A percentile compares a stretch with the other conserved stretches of the same genome.
phyloP scores from a whole-genome alignment of 2,888 invertebrate species.

The Phalera bucephala region DNA sequence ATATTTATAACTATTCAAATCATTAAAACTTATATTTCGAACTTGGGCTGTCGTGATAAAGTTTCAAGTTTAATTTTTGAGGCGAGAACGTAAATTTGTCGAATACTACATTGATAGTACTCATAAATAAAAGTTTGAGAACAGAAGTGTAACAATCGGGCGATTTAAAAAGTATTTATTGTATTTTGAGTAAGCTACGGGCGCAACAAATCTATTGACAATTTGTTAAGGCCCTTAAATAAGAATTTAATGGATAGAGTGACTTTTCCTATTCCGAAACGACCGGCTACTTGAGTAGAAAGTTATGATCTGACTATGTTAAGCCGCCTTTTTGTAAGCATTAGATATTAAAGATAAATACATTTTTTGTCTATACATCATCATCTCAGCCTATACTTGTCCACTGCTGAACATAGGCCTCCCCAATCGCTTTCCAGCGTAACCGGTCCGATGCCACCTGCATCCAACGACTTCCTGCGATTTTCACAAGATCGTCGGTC shows the following conservation, averaged over 20 bases:
- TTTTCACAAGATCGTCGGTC: too few species aligned
- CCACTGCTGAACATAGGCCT: too few species aligned
- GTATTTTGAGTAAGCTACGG: conserved; percentile 32
- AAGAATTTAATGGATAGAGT: conserved; percentile 54
- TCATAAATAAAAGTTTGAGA: conserved; percentile 55
- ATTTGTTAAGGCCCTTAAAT: conserved; percentile 65
- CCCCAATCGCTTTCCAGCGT: too few species aligned
- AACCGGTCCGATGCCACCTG: too few species aligned
- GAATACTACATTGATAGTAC: conserved; percentile 24
- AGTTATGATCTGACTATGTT: not conserved
- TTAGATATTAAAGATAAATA: too few species aligned
- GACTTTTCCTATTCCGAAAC: conserved; percentile 24
- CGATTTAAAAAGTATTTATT: conserved; percentile 57
- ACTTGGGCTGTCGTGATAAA: not conserved
- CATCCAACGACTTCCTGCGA: too few species aligned
- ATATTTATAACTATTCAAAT: rapidly evolving
- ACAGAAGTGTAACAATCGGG: conserved; percentile 66
- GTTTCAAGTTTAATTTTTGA: rapidly evolving
- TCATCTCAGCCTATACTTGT: too few species aligned
- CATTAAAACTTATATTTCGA: not conserved
- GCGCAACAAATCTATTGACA: conserved; percentile 64
- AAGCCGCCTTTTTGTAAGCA: too few species aligned
- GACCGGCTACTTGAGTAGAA: conserved; percentile 1
- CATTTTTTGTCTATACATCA: too few species aligned
- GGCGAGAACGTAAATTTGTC: not conserved